phyloP scores from a whole-genome alignment of 2,888 invertebrate genomes.

The Cantharis lateralis region DNA sequence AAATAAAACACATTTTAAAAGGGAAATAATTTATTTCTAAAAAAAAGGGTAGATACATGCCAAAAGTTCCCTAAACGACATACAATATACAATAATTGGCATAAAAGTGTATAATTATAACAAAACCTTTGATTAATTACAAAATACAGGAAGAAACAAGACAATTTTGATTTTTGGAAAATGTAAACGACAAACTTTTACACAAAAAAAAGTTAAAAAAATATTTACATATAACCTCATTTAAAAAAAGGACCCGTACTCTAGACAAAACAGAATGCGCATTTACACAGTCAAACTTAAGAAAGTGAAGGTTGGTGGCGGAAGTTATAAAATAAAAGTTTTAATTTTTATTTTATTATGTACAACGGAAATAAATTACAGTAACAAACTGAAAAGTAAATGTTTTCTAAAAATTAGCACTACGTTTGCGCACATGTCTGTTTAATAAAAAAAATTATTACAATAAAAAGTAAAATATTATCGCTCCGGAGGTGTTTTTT shows the following conservation, averaged over 20 bases:
- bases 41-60: not conserved
- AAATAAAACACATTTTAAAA: not conserved
- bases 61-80: not conserved
- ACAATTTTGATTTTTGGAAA: not conserved
- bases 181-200: not conserved
- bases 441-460: not conserved
- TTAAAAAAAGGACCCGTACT: not conserved
- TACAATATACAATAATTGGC: not conserved
- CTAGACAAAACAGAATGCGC: not conserved
- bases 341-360: not conserved
- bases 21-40: slow-evolving; percentile 4
- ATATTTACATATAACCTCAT: not conserved
- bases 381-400: not conserved
- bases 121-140: not conserved
- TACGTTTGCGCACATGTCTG: not conserved
- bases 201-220: not conserved
- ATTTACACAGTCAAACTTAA: not conserved
- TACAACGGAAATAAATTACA: not conserved
- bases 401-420: not conserved
- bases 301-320: not conserved
- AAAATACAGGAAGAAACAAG: not conserved
- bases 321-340: not conserved
- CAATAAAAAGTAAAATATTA: not conserved
- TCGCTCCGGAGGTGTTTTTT: not conserved
- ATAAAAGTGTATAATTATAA: not conserved